Evolutionary conservation across 1,140 invertebrate species (phyloP), one percentile per base, ranked within the genome.

Genomic region (Drosophila yakuba): DNA sequence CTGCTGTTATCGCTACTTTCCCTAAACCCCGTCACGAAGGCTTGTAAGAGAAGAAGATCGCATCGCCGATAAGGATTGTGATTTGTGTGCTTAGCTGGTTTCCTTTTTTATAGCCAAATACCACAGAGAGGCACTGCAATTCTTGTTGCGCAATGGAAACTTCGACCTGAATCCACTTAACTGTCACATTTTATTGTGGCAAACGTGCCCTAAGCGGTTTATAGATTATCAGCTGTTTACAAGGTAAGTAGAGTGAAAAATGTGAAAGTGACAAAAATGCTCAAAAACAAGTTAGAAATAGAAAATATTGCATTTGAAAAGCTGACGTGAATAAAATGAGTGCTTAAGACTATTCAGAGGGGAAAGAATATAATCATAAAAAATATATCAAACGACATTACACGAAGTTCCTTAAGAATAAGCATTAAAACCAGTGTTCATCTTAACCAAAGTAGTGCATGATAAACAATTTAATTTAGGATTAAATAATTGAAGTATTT

Each of bases 141-240:
- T 83, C 61, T 80, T 88, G 38, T 68, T 83, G 54, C 79, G 84
- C 17, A 88, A 88, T 28, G 84, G 84, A 20, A 88, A 88, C 15
- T 91, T 91, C 41, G 74, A 91, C 66, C 60, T 91, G 28, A 89
- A 90, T 73, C 89, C 84, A 35, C 74, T 91, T 14, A 83, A 91
- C 50, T 91, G 90, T 55, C 80, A 80, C 47, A 51, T 91, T 52
- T 51, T 79, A 20, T 28, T 61, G 38, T 68, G 61, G 69, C 67
- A 88, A 66, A 72, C 78, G 14, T 91, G 90, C 32, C 82, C 90
- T 38, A 68, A 64, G 36, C 58, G 61, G 12, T 88, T 81, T 44
- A 78, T 91, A 48, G 68, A 60, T 51, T 90, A 57, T 59, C 76
- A 81, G 5, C 43, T 91, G 1, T 90, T 74, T 48, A 88, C 85